Base-by-base conservation (phyloP, 2,888 invertebrate species). In the Agrotis clavis region DNA sequence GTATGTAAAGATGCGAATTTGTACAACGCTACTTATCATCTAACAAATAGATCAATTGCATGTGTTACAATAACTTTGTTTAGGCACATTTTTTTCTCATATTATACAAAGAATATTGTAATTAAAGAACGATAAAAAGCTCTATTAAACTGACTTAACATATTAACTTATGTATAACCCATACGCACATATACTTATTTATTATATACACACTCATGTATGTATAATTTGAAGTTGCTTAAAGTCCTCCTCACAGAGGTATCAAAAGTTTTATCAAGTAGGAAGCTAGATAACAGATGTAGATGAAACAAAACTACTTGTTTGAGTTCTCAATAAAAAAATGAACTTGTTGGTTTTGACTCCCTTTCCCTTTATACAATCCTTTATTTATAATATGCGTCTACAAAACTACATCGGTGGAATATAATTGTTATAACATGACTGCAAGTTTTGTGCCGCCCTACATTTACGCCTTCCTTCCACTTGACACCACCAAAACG, bases 61-160 rank as follows among this genome's bases (percentile, higher is more conserved):
- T 77, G 75, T 78, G 80, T 82, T 82, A 87, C 84, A 85, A 87
- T 84, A 87, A 88, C 83, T 86, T 85, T 86, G 80, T 86, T 91
- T 92, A 94, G 94, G 94, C 93, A 94, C 94, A 91, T 93, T 89
- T 87, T 88, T 89, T 89, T 89, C 82, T 77, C 81, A 87, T 87
- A 88, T 82, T 86, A 83, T 85, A 85, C 72, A 75, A 84, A 75
- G 54, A 81, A 80, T 75, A 79, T 77, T 77, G 71, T 80, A 71
- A 80, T 78, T 74, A 74, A 80, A 69, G 59, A 74, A 85, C 60
- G 60, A 71, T 74, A 79, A 73, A 79, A 88, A 84, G 86, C 81
- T 75, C 54, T 75, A 77, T 48, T 67, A 65, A 76, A 80, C 77
- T 73, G 64, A 77, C 76, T 78, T 65, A 50, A 67, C 50, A 56